phyloP scores from a whole-genome alignment of 2,888 invertebrate species.

The Sclerodermus sp. region DNA sequence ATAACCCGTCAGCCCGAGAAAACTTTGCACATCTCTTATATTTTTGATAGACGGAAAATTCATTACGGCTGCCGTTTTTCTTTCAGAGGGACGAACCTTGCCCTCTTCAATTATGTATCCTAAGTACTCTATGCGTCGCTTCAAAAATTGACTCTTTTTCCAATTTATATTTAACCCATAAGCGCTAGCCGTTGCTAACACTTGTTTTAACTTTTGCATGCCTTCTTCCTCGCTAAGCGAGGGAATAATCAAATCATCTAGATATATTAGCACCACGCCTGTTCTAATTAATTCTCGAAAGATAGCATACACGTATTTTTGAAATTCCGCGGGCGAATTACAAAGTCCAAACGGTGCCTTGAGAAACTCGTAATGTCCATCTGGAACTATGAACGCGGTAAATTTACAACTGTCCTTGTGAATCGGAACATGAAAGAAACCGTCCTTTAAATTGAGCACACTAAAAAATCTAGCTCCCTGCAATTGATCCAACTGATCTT shows the following conservation, averaged over 20 bases:
- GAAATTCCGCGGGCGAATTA: conserved; percentile 1
- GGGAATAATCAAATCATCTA: conserved; percentile 13
- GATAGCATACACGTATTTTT: neutral
- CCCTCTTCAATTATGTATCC: conserved; percentile 9
- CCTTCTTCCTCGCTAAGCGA: neutral
- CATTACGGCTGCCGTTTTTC: conserved; percentile 7
- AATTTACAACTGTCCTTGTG: conserved; percentile 11
- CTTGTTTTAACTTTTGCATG: neutral
- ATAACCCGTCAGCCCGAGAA: conserved; percentile 18
- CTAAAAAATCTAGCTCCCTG: conserved; percentile 13
- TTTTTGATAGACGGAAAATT: conserved; percentile 3
- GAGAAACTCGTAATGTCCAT: conserved; percentile 14
- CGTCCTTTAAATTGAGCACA: conserved; percentile 17
- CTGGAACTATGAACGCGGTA: conserved; percentile 16
- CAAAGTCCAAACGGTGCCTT: conserved; percentile 4
- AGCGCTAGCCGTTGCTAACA: neutral
- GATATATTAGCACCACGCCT: conserved; percentile 2
- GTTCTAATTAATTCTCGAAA: neutral
- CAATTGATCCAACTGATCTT: neutral
- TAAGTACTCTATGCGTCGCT: neutral
- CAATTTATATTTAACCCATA: conserved; percentile 8
- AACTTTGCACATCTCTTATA: conserved; percentile 8
- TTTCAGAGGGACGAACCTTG: conserved; percentile 3
- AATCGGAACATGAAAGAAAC: conserved; percentile 17
- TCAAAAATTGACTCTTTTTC: conserved; percentile 8